Evolutionary conservation across 2,888 invertebrate species (phyloP), one percentile per base, ranked within the genome.

Genomic region (Aleiodes alternator): DNA sequence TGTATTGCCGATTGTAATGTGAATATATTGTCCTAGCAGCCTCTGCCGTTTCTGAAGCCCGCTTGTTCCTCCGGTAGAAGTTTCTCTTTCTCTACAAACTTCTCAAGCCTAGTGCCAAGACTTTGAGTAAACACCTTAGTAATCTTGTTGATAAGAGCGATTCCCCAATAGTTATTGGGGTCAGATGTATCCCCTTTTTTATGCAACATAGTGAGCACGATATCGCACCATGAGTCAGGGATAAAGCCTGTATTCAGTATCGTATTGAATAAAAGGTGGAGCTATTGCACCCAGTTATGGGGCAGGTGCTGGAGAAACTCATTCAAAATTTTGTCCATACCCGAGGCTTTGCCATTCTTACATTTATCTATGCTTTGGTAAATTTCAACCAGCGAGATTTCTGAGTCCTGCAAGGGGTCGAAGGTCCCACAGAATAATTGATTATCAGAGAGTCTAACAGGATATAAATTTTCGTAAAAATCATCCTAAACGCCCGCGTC

Each of bases 131-230:
- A 81, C 5, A 83, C 23, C 73, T 83, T 82, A 11, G 78, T 59
- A 0, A 75, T 23, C 12, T 72, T 74, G 14, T 80, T 81, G 4
- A 76, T 38, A 9, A 83, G 70, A 0, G 80, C 75, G 8, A 82
- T 82, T 6, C 80, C 80, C 56, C 82, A 38, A 61, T 82, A 81
- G 53, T 82, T 82, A 9, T 29, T 12, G 9, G 81, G 80, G 48
- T 78, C 66, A 43, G 38, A 8, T 3, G 38, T 5, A 38, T 38
- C 38, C 8, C 38, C 38, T 4, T 38, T 38, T 3, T 38, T 16
- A 16, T 56, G 56, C 9, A 56, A 9, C 23, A n/a, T 6, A 9
- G 16, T 56, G 9, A 56, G 56, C 23, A 56, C 23, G 4, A 56
- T 56, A 9, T 56, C 16, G 9, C 1, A 14, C 56, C 56, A 56